A percentile compares a stretch with the other conserved stretches of the same genome.
Conservation (phyloP, 2,113 vertebrate genomes). For the Gymnocephalus cernua region DNA sequence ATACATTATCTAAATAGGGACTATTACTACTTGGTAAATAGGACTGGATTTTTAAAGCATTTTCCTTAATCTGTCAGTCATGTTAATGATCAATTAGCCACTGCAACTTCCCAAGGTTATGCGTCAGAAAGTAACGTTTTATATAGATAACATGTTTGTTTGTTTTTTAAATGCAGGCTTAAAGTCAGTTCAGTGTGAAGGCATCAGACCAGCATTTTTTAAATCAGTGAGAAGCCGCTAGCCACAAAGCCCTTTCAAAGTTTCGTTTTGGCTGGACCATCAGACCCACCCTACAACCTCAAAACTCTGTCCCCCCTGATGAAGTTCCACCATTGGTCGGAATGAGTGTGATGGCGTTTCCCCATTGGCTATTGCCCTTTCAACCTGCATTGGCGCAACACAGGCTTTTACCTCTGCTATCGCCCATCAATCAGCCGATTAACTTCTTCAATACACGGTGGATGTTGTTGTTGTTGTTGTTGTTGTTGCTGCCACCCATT, state of each 20-base stretch:
- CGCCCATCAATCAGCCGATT: too few relatives aligned
- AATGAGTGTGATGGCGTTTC: too few relatives aligned
- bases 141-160: background rate
- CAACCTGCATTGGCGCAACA: too few relatives aligned
- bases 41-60: background rate
- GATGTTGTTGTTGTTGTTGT: too few relatives aligned
- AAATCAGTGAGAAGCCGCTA: slow-evolving; percentile 18
- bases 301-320: too few relatives aligned
- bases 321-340: too few relatives aligned
- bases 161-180: background rate
- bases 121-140: background rate
- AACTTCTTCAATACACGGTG: too few relatives aligned
- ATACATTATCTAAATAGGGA: background rate
- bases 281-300: too few relatives aligned
- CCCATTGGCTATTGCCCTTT: too few relatives aligned
- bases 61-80: background rate
- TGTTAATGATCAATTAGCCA: slow-evolving; percentile 8
- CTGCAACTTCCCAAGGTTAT: background rate
- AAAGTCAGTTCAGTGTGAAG: background rate
- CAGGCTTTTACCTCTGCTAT: too few relatives aligned
- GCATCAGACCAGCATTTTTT: slow-evolving; percentile 11
- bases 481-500: too few relatives aligned
- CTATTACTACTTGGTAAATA: background rate
- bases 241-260: slow-evolving; percentile 15
- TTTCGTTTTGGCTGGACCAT: background rate